Evolutionary conservation across 1,140 invertebrate species (phyloP).

Genomic region (Drosophila orosa): DNA sequence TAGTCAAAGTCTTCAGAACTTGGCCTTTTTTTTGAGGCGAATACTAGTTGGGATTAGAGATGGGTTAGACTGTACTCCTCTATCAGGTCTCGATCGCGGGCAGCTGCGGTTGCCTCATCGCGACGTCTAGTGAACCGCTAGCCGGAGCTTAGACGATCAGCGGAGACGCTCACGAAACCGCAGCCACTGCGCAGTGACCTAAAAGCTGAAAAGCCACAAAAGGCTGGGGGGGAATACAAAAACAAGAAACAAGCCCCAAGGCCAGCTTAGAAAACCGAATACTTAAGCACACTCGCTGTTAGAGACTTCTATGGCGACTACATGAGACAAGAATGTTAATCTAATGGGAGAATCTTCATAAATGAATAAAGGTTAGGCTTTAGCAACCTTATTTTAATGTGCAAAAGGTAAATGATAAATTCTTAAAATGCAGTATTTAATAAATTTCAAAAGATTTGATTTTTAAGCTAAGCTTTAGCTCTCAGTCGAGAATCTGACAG

Average conservation of each 20-base stretch:
- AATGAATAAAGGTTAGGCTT: background rate
- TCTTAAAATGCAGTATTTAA: background rate
- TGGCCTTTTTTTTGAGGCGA: background rate
- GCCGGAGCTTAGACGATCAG: conserved; percentile 39
- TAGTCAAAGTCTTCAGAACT: background rate
- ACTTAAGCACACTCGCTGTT: conserved; percentile 14
- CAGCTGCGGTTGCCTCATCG: conserved; percentile 56
- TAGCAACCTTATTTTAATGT: no score
- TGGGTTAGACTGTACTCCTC: conserved; percentile 22
- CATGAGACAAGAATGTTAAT: conserved; percentile 2
- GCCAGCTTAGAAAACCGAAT: conserved; percentile 30
- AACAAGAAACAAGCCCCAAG: conserved; percentile 19
- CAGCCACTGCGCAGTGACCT: conserved; percentile 56
- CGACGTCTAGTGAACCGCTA: conserved; percentile 30
- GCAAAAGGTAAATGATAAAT: no score
- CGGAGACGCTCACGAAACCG: conserved; percentile 28
- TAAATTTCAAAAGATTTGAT: background rate
- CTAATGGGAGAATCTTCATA: background rate
- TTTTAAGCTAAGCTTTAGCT: background rate
- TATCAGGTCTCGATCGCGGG: conserved; percentile 10
- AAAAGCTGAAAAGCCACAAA: conserved; percentile 53
- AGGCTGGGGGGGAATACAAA: conserved; percentile 24
- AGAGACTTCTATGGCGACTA: background rate
- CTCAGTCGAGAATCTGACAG: background rate
- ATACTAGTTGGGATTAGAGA: background rate